These are phyloP conservation scores for Psix sp. DNA, from an alignment of 1,140 invertebrate species.

Conservation along the genomic window DNA sequence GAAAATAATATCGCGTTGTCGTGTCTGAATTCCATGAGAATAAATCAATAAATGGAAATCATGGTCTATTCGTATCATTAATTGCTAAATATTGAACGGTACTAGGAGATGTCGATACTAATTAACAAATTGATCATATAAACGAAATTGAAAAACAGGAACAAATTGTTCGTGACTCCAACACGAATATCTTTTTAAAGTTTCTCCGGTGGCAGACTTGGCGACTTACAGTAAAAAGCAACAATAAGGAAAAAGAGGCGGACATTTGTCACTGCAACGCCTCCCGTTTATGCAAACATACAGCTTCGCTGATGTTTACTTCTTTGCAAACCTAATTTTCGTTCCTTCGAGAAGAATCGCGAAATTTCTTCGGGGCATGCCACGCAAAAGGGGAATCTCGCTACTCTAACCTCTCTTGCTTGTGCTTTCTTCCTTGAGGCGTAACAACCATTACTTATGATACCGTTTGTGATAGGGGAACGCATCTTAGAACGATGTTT, in stretches of 20 bases:
- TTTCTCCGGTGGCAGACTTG: conserved; percentile 30
- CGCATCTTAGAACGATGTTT: conserved; percentile 56
- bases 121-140: too few species aligned
- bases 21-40: conserved; percentile 6
- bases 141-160: too few species aligned
- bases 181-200: too few species aligned
- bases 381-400: conserved; percentile 39
- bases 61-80: too few species aligned
- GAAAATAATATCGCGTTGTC: too few species aligned
- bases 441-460: conserved; percentile 62
- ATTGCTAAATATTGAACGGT: too few species aligned
- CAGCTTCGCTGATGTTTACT: conserved; percentile 72
- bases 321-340: conserved; percentile 75
- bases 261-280: conserved; percentile 73
- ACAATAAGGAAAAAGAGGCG: conserved; percentile 59
- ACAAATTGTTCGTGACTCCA: too few species aligned
- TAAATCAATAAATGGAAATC: too few species aligned
- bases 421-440: conserved; percentile 53
- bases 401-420: conserved; percentile 49
- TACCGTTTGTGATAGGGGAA: conserved; percentile 62
- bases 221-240: conserved; percentile 42
- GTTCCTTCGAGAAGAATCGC: conserved; percentile 63
- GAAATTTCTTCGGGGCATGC: conserved; percentile 64
- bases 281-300: conserved; percentile 74
- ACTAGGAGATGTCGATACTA: too few species aligned